phyloP scores from a whole-genome alignment of 2,113 vertebrate species.

The Clupea harengus region DNA sequence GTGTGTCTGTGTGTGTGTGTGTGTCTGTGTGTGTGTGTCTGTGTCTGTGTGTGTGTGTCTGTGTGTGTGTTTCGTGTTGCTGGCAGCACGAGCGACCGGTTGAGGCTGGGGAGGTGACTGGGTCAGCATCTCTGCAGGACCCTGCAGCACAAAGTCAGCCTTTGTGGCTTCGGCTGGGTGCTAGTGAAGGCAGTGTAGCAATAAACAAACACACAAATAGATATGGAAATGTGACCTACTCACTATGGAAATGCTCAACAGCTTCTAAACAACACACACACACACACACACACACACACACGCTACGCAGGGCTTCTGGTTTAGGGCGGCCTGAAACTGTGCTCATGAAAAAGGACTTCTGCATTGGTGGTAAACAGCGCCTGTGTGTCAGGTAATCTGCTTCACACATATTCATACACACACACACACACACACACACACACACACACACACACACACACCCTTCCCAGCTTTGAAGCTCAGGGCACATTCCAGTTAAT shows the following conservation, averaged over 20 bases:
- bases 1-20: neutral
- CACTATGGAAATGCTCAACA: slow-evolving; percentile 57
- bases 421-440: neutral
- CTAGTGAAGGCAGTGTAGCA: neutral
- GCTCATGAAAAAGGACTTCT: neutral
- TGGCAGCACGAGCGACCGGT: neutral
- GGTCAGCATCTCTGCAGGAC: neutral
- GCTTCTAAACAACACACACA: slow-evolving; percentile 28
- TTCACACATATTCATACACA: neutral
- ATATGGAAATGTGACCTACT: slow-evolving; percentile 59
- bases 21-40: neutral
- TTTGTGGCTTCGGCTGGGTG: neutral
- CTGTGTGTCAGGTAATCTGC: neutral
- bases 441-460: too few relatives aligned
- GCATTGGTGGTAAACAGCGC: neutral
- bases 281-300: slow-evolving; percentile 19
- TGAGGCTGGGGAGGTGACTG: neutral
- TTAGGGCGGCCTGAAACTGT: neutral
- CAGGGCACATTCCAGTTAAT: too few relatives aligned
- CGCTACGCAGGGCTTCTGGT: neutral
- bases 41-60: neutral
- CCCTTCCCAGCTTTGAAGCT: too few relatives aligned
- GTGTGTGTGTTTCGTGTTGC: neutral
- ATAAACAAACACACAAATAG: slow-evolving; percentile 10
- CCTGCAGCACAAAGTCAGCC: neutral